Conservation (phyloP, 2,113 vertebrate species). For the Oryctolagus cuniculus region DNA sequence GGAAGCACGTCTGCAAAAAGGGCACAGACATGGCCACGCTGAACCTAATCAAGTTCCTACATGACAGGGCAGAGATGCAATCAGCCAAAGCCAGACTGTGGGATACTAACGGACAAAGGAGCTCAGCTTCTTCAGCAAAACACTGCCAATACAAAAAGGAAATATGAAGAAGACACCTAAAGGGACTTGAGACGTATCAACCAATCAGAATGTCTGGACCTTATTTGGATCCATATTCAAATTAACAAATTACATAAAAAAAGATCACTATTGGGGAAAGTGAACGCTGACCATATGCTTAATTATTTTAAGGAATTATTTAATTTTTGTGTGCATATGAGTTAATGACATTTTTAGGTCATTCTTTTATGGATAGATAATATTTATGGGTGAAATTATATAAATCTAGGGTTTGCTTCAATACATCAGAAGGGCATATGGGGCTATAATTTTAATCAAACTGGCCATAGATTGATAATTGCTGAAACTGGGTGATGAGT, state of each 20-base stretch:
- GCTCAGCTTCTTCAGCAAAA: conserved; percentile 36
- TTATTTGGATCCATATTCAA: conserved; percentile 44
- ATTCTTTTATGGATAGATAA: conserved; percentile 46
- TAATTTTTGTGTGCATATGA: neutral
- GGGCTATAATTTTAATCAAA: neutral
- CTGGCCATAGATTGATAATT: neutral
- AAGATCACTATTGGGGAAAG: conserved; percentile 40
- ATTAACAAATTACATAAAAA: conserved; percentile 27
- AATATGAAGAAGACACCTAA: neutral
- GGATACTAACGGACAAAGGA: conserved; percentile 41
- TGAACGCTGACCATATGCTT: neutral
- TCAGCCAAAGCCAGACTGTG: neutral
- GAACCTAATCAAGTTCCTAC: neutral
- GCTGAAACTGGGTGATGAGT: neutral
- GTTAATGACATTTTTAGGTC: neutral
- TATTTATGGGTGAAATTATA: conserved; percentile 35
- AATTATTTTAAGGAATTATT: conserved; percentile 35
- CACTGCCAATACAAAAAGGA: neutral
- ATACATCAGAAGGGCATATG: neutral
- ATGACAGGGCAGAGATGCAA: conserved; percentile 44
- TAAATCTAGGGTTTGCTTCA: conserved; percentile 17
- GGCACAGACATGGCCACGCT: neutral
- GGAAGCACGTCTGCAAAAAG: neutral
- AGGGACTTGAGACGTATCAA: conserved; percentile 11
- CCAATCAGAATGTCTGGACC: neutral